Evolutionary conservation across 2,797 vertebrate genomes (phyloP), one percentile per base, ranked within the genome.

Genomic region (Hydrophis major): DNA sequence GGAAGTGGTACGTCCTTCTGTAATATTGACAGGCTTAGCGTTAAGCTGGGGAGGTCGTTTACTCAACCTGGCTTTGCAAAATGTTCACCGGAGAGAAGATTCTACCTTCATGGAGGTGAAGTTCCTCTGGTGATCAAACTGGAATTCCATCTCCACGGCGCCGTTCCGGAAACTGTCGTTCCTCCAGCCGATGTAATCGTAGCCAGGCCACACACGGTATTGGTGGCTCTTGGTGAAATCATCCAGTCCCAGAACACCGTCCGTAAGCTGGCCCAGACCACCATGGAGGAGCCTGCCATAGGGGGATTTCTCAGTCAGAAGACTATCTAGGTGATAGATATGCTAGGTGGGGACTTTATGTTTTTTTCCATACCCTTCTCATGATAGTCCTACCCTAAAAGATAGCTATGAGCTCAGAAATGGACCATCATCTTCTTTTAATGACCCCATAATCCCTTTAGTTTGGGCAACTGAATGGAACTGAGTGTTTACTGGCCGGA

Each of bases 21-120:
- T 22, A 22, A 83, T 47, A 83, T 25, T 4, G 32, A 42, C 1
- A 1, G 32, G 32, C 74, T 78, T 2, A 47, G 5, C 0, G 10
- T 47, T 4, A 47, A 47, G 37, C 20, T 47, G 32, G 7, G 18
- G 3, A 10, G 32, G 32, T 2, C 1, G 1, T 0, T 20, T 4
- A 4, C 32, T 78, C 69, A 11, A 47, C 74, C 74, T 22, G 69
- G 69, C 69, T 25, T 83, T 42, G 74, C 37, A 83, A 20, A 47
- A 22, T 2, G 20, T 47, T 10, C 3, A 28, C 74, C 89, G 6
- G 57, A 1, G 3, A 86, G 27, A 88, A 32, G 7, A n/a, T n/a
- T 2, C 86, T 94, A 98, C 98, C 98, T 98, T 98, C 98, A 98
- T 98, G 86, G 97, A 98, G n/a, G 98, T 98, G 96, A 98, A 98